Conservation (phyloP, 1,140 invertebrate genomes). For the Conus ventricosus region DNA sequence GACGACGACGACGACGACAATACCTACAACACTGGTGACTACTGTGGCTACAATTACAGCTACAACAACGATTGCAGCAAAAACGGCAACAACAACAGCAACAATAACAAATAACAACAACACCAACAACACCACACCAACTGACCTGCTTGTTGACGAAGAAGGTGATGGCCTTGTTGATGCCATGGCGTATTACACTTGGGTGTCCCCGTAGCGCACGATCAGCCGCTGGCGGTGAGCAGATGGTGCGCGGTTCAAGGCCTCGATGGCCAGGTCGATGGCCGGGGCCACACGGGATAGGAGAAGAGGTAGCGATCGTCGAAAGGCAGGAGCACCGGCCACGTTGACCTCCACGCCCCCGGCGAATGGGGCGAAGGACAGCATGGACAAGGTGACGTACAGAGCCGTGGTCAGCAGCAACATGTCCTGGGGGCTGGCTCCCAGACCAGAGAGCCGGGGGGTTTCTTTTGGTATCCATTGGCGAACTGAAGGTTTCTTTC, state of each 20-base stretch:
- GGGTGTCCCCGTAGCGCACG: slow-evolving; percentile 50
- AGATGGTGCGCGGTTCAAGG: slow-evolving; percentile 58
- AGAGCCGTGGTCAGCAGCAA: no score
- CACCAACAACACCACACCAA: not conserved
- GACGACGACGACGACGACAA: no score
- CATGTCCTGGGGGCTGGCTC: no score
- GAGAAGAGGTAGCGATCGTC: slow-evolving; percentile 81
- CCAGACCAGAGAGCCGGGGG: no score
- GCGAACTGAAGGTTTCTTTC: no score
- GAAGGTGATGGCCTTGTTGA: slow-evolving; percentile 62
- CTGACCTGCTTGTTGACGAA: slow-evolving; percentile 48
- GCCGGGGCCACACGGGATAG: slow-evolving; percentile 84
- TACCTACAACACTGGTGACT: no score
- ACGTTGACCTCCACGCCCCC: slow-evolving; percentile 66
- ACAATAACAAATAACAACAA: not conserved
- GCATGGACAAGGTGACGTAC: no score
- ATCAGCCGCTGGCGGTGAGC: slow-evolving; percentile 42
- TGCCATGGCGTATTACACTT: slow-evolving; percentile 55
- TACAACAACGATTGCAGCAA: no score
- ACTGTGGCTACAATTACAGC: no score
- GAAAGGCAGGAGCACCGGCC: slow-evolving; percentile 82
- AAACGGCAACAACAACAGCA: no score
- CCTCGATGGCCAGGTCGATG: slow-evolving; percentile 82
- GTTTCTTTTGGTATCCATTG: no score
- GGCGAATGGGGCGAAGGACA: no score